phyloP scores from a whole-genome alignment of 2,888 invertebrate species.

The Tiphia femorata region DNA sequence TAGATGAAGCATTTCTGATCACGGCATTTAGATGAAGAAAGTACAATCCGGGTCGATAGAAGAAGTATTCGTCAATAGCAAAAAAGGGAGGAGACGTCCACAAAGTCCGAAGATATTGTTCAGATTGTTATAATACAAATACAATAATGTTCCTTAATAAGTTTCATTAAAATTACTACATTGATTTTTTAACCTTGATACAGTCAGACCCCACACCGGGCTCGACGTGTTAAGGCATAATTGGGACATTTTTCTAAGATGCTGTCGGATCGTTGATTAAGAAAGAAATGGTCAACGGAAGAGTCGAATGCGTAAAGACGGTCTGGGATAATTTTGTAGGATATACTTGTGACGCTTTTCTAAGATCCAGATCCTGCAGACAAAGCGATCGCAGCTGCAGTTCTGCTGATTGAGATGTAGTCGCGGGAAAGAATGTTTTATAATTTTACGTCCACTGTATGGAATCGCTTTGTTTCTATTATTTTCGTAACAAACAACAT shows the following conservation, averaged over 20 bases:
- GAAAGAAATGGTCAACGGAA: too few species aligned
- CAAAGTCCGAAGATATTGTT: background rate
- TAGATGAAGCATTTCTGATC: background rate
- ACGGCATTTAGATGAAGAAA: background rate
- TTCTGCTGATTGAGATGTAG: too few species aligned
- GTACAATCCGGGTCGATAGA: background rate
- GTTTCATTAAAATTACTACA: background rate
- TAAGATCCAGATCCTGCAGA: too few species aligned
- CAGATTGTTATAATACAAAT: background rate
- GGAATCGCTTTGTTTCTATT: too few species aligned
- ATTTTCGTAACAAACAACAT: too few species aligned
- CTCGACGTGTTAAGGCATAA: background rate
- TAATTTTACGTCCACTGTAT: too few species aligned
- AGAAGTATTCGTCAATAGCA: background rate
- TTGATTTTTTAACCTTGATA: background rate
- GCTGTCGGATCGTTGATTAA: background rate
- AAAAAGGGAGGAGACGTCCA: background rate
- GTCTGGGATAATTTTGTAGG: too few species aligned
- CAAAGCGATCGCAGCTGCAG: too few species aligned
- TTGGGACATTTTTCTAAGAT: conserved; percentile 1
- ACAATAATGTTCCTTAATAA: background rate
- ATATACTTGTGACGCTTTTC: too few species aligned
- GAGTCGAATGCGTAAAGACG: too few species aligned
- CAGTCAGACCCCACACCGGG: background rate
- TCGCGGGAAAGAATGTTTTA: too few species aligned